A percentile compares a stretch with the other conserved stretches of the same genome.
Evolutionary conservation across 2,797 vertebrate species (phyloP).

Genomic region (Argya squamiceps): DNA sequence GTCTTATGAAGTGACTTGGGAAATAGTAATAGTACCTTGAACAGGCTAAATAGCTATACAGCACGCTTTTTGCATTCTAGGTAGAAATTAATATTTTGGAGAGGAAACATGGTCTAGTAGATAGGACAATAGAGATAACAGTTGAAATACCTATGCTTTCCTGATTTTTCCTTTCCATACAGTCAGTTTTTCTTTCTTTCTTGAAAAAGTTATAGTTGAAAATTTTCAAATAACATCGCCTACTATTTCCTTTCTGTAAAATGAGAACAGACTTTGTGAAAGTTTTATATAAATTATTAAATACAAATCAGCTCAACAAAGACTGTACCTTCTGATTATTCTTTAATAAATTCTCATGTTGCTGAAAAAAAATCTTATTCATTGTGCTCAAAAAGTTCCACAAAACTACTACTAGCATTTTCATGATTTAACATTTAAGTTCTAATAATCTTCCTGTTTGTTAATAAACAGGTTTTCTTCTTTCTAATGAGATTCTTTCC

Average conservation of each 20-base stretch:
- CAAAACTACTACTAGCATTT: not conserved
- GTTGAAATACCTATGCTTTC: not conserved
- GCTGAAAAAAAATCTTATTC: not conserved
- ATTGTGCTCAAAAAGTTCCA: not conserved
- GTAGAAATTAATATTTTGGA: not conserved
- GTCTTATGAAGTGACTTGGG: not conserved
- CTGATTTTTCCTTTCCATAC: not conserved
- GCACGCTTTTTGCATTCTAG: not conserved
- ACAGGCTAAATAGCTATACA: not conserved
- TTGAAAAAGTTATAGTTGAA: not conserved
- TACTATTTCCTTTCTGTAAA: not conserved
- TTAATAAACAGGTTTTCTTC: conserved; percentile 3
- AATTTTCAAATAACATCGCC: not conserved
- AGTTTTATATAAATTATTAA: not conserved
- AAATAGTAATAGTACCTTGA: not conserved
- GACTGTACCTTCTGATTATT: not conserved
- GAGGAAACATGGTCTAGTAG: not conserved
- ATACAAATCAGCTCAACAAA: not conserved
- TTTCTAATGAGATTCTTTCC: not conserved
- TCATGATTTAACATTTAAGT: not conserved
- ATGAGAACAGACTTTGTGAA: not conserved
- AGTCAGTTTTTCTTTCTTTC: not conserved
- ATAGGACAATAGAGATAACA: not conserved
- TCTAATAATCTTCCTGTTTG: not conserved
- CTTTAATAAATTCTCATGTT: not conserved